phyloP scores from a whole-genome alignment of 1,140 invertebrate genomes.

The Leptinotarsa undecemlineata region DNA sequence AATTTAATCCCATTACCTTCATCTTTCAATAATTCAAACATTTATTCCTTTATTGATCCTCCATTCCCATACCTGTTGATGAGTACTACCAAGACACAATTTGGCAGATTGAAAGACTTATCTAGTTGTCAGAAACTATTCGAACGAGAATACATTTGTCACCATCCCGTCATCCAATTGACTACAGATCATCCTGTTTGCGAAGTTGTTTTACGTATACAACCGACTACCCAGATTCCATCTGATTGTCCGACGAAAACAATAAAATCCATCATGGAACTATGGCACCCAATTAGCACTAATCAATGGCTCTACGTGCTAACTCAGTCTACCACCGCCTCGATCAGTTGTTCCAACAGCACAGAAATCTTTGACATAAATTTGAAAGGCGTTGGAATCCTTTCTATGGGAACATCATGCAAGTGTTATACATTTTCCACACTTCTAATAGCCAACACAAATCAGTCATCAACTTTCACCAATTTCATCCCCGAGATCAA shows the following conservation, averaged over 20 bases:
- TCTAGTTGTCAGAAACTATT: not conserved
- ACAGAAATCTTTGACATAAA: not conserved
- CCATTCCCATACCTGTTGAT: not conserved
- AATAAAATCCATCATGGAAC: not conserved
- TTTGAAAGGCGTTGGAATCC: conserved; percentile 16
- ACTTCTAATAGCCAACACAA: conserved; percentile 17
- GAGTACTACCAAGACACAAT: not conserved
- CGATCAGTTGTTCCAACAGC: too few relatives aligned
- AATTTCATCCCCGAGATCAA: conserved; percentile 26
- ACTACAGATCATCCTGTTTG: not conserved
- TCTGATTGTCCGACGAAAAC: not conserved
- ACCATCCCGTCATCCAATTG: not conserved
- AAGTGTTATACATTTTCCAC: conserved; percentile 31
- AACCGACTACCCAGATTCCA: not conserved
- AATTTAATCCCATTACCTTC: not conserved
- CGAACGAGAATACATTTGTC: not conserved
- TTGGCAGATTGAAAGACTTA: not conserved
- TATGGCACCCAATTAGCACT: not conserved
- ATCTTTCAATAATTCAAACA: not conserved
- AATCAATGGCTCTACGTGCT: not conserved
- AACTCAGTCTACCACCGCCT: not conserved
- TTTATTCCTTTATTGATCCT: not conserved
- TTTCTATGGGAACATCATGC: conserved; percentile 20
- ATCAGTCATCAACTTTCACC: conserved; percentile 22
- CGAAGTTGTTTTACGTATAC: not conserved